phyloP scores from a whole-genome alignment of 1,140 invertebrate genomes.

The Lethocerus indicus region DNA sequence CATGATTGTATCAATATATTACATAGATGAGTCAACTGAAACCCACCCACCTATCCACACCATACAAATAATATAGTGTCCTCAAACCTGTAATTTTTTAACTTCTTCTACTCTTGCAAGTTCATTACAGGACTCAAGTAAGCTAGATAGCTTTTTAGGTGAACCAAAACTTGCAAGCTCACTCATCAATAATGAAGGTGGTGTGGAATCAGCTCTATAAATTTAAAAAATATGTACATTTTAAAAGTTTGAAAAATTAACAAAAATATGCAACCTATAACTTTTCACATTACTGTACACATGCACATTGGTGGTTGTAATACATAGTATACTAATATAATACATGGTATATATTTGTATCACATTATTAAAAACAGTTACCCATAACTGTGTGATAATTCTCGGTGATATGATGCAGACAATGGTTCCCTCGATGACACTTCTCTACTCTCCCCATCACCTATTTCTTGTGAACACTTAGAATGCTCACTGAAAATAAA shows the following conservation, averaged over 20 bases:
- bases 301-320: neutral
- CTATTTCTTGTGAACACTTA: constrained; percentile 10
- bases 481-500: constrained; percentile 13
- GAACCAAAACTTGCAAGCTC: constrained; percentile 20
- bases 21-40: neutral
- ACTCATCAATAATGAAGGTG: constrained; percentile 21
- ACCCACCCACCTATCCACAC: neutral
- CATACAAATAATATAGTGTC: too few relatives aligned
- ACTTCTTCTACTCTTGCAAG: constrained; percentile 21
- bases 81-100: constrained; percentile 22
- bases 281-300: too few relatives aligned
- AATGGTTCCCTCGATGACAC: constrained; percentile 9
- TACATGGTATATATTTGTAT: neutral
- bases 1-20: neutral
- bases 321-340: neutral
- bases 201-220: constrained; percentile 21
- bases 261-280: neutral
- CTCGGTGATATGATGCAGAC: constrained; percentile 10
- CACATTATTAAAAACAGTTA: constrained; percentile 1
- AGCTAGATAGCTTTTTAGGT: constrained; percentile 19
- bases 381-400: constrained; percentile 15
- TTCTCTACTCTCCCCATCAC: constrained; percentile 14
- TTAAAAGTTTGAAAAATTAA: neutral
- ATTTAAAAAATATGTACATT: neutral
- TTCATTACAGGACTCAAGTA: constrained; percentile 21